These are phyloP conservation scores for Eupsittula cactorum DNA, from an alignment of 2,113 vertebrate genomes.

Conservation along the genomic window DNA sequence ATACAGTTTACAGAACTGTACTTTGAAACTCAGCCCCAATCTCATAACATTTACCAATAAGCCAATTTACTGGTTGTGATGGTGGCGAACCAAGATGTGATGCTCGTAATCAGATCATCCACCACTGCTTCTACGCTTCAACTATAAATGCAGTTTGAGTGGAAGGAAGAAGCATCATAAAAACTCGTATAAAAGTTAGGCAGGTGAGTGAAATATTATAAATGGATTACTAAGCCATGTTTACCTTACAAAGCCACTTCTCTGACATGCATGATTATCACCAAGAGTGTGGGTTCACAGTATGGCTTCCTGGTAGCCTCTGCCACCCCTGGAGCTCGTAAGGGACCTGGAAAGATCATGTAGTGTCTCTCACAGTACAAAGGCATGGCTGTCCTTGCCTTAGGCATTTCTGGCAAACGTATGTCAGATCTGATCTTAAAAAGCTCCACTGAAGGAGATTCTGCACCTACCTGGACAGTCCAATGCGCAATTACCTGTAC, in stretches of 20 bases:
- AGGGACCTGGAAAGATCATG: background rate
- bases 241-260: background rate
- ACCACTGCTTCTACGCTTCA: background rate
- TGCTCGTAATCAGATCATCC: background rate
- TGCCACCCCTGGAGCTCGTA: background rate
- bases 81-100: background rate
- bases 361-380: background rate
- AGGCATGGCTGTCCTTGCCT: rapidly evolving
- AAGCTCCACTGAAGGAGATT: background rate
- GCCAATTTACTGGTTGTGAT: background rate
- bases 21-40: background rate
- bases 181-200: background rate
- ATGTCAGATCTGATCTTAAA: background rate
- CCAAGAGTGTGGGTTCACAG: background rate
- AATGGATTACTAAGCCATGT: background rate
- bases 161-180: background rate
- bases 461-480: background rate
- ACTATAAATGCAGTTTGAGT: background rate
- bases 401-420: background rate
- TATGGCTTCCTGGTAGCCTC: background rate
- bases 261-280: background rate
- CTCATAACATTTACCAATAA: background rate
- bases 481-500: background rate
- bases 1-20: background rate
- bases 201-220: background rate